Conservation (phyloP, 2,797 vertebrate genomes). For the Galagoides demidoff region DNA sequence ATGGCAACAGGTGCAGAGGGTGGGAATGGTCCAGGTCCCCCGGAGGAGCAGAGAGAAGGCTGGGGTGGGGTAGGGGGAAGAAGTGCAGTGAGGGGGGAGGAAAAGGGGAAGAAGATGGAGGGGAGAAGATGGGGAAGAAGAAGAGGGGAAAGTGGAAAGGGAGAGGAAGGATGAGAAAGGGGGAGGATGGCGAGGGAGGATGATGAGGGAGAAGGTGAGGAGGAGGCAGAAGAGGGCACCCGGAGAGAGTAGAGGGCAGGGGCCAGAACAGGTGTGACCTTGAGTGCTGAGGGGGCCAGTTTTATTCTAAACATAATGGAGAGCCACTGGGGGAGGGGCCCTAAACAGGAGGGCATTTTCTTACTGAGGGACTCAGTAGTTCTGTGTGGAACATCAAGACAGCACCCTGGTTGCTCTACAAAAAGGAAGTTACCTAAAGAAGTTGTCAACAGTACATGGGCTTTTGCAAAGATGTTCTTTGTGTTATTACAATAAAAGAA, state of each 20-base stretch:
- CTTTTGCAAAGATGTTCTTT: background rate
- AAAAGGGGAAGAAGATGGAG: background rate
- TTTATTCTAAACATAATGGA: background rate
- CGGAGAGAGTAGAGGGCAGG: rapidly evolving
- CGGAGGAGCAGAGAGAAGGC: background rate
- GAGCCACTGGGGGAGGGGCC: background rate
- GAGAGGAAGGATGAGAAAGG: rapidly evolving
- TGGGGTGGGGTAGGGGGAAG: too few species aligned
- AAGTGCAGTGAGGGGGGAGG: background rate
- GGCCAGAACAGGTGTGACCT: too few species aligned
- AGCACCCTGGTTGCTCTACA: background rate
- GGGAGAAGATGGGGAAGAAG: rapidly evolving
- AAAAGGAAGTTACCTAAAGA: slow-evolving; percentile 14
- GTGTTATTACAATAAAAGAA: background rate
- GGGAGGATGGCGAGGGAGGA: background rate
- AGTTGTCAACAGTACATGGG: rapidly evolving
- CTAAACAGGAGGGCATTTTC: background rate
- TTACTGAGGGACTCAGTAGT: background rate
- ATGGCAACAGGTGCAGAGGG: background rate
- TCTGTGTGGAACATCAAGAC: rapidly evolving
- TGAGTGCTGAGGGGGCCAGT: rapidly evolving
- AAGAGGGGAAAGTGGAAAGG: background rate
- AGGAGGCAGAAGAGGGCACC: background rate
- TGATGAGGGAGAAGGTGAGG: background rate
- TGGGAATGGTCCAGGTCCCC: rapidly evolving